Percentiles rank a stretch among this genome's conserved stretches.
These are phyloP conservation scores for Nomia melanderi DNA, from an alignment of 1,140 invertebrate species.

Conservation along the genomic window DNA sequence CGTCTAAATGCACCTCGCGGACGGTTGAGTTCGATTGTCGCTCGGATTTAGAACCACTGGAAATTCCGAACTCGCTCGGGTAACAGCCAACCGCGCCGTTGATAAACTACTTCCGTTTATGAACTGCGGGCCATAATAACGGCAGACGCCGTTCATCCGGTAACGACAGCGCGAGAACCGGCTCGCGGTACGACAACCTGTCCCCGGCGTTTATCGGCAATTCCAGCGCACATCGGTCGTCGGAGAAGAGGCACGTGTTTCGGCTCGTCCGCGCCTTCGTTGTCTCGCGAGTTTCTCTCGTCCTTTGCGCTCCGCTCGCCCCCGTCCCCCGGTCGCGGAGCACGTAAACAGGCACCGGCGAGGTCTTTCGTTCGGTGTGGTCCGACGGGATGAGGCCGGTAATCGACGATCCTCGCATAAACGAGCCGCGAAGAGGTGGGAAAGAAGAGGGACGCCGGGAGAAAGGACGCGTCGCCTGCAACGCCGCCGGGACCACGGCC, in stretches of 20 bases:
- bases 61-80: too few species aligned
- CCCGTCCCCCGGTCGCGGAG: constrained; percentile 12
- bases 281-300: neutral
- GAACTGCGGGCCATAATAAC: neutral
- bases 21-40: too few species aligned
- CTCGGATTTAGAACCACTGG: too few species aligned
- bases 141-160: neutral
- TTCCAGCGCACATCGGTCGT: neutral
- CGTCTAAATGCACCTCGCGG: neutral
- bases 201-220: neutral
- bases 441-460: neutral
- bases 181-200: neutral
- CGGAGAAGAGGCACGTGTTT: neutral
- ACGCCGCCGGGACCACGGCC: neutral
- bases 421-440: constrained; percentile 34
- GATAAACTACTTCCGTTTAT: neutral
- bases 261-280: neutral
- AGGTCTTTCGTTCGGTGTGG: constrained; percentile 44
- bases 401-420: constrained; percentile 49
- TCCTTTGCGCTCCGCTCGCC: too few species aligned
- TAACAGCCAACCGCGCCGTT: neutral
- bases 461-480: neutral
- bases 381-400: constrained; percentile 48
- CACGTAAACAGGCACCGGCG: constrained; percentile 20
- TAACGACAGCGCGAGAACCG: neutral